Evolutionary conservation across 30 jellyfish, hydroid and myxozoan genomes (phyloP).

Genomic region (Euphysa ruthae): DNA sequence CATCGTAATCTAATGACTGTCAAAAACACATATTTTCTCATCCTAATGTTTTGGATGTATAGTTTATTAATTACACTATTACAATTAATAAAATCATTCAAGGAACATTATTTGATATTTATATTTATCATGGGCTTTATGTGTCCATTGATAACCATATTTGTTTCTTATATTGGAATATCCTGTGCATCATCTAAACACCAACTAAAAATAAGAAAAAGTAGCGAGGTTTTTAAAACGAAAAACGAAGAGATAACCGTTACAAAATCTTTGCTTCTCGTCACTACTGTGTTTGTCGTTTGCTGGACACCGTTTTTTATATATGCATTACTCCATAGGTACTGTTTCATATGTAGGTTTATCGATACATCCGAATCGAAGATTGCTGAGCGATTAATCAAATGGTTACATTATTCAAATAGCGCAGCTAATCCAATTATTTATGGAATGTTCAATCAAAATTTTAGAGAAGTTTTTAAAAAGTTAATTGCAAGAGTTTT

Average conservation of each 20-base stretch:
- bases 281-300: conserved; percentile 36
- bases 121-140: conserved; percentile 42
- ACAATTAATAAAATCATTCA: conserved; percentile 13
- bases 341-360: conserved; percentile 51
- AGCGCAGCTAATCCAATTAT: conserved; percentile 79
- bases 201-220: conserved; percentile 14
- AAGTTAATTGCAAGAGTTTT: too few species aligned
- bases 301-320: conserved; percentile 77
- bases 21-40: conserved; percentile 25
- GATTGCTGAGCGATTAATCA: conserved; percentile 35
- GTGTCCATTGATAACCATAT: conserved; percentile 48
- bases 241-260: conserved; percentile 43
- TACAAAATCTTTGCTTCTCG: conserved; percentile 57
- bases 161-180: conserved; percentile 34
- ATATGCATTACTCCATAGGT: conserved; percentile 31
- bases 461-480: conserved; percentile 60
- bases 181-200: conserved; percentile 25
- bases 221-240: neutral
- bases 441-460: conserved; percentile 62
- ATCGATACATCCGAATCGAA: neutral
- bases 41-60: conserved; percentile 55
- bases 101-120: conserved; percentile 30
- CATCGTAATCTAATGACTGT: conserved; percentile 65
- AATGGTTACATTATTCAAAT: conserved; percentile 68
- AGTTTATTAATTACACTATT: conserved; percentile 38